Conservation (phyloP, 2,797 vertebrate genomes). For the Orientallactaga sibirica region DNA sequence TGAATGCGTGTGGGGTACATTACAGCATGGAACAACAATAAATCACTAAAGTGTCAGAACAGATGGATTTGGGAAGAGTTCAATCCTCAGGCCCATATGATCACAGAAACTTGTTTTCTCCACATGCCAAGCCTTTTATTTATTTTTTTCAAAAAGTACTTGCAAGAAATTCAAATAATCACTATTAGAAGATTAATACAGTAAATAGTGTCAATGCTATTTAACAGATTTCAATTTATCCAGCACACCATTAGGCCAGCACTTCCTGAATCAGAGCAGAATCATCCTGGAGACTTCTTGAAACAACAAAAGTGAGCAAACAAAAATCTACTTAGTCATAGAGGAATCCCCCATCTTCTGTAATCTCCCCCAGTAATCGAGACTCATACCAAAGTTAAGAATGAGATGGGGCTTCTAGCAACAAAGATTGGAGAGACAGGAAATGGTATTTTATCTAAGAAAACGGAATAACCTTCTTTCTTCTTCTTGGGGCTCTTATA, state of each 20-base stretch:
- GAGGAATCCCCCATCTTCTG: neutral
- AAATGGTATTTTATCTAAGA: slow-evolving; percentile 10
- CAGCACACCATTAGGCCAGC: neutral
- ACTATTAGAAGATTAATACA: slow-evolving; percentile 29
- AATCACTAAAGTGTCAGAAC: neutral
- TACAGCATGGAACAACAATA: neutral
- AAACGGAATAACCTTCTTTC: neutral
- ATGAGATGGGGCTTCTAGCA: neutral
- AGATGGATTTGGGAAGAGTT: slow-evolving; percentile 19
- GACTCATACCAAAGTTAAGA: neutral
- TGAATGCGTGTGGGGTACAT: neutral
- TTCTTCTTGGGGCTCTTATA: neutral
- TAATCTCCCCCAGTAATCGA: neutral
- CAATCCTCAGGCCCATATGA: neutral
- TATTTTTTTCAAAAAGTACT: neutral
- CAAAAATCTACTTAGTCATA: neutral
- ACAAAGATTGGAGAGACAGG: neutral
- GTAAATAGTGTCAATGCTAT: neutral
- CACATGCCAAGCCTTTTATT: neutral
- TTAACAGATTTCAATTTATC: neutral
- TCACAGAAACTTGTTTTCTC: slow-evolving; percentile 11
- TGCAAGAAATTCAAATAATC: neutral
- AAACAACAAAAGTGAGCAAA: neutral
- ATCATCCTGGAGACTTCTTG: neutral
- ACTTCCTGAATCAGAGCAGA: neutral